A percentile compares a stretch with the other conserved stretches of the same genome.
Evolutionary conservation across 2,888 invertebrate genomes (phyloP).

Genomic region (Amorpha juglandis): DNA sequence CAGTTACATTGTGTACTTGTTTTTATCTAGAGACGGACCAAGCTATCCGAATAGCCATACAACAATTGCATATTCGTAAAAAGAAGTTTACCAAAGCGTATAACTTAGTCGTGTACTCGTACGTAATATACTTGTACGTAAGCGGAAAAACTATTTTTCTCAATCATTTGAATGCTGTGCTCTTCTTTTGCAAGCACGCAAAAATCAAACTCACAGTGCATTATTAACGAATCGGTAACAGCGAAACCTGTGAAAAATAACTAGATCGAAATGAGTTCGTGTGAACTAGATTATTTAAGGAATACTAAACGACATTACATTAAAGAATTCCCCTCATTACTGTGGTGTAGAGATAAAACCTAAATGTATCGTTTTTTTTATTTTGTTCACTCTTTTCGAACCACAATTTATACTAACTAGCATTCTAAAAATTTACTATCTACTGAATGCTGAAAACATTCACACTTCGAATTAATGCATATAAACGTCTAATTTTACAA

Average conservation of each 20-base stretch:
- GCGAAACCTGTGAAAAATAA: constrained; percentile 29
- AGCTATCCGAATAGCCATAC: too few species aligned
- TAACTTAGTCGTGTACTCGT: too few species aligned
- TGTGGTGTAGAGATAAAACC: constrained; percentile 13
- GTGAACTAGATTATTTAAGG: constrained; percentile 22
- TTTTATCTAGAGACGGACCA: too few species aligned
- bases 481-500: constrained; percentile 77
- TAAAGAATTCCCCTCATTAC: constrained; percentile 12
- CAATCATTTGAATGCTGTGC: constrained; percentile 17
- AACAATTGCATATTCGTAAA: too few species aligned
- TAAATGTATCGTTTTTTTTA: constrained; percentile 12
- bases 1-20: too few species aligned
- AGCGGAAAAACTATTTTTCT: too few species aligned
- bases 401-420: constrained; percentile 82
- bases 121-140: too few species aligned
- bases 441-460: constrained; percentile 78
- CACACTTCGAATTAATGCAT: constrained; percentile 73
- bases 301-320: constrained; percentile 25
- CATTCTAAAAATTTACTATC: constrained; percentile 83
- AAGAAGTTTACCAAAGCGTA: too few species aligned
- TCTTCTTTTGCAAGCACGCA: constrained; percentile 40
- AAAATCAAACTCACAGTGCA: constrained; percentile 63
- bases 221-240: constrained; percentile 66
- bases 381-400: constrained; percentile 56
- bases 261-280: constrained; percentile 1